Conservation (phyloP, 2,113 vertebrate genomes). For the Sardina pilchardus region DNA sequence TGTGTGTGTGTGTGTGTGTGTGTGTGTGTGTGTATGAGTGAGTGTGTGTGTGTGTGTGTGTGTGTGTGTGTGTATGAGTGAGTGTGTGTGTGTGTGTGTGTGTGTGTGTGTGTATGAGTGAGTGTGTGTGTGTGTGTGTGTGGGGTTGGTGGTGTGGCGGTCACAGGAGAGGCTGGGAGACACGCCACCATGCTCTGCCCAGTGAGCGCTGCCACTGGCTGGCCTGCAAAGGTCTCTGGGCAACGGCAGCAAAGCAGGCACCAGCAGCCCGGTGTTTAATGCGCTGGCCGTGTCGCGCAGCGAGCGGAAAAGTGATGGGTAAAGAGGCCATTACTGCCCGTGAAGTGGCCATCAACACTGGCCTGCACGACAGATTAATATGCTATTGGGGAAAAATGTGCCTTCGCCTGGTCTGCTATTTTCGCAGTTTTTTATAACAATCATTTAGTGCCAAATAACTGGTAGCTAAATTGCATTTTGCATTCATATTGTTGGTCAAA, state of each 20-base stretch:
- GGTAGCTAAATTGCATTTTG: slow-evolving; percentile 9
- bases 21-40: too few species aligned
- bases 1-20: background rate
- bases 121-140: background rate
- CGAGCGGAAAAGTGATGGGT: background rate
- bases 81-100: background rate
- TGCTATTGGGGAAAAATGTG: background rate
- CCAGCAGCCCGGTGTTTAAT: background rate
- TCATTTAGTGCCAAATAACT: background rate
- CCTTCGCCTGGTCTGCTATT: background rate
- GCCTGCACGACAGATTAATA: background rate
- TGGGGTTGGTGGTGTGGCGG: background rate
- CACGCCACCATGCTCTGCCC: background rate
- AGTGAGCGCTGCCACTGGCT: background rate
- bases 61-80: background rate
- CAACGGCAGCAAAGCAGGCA: background rate
- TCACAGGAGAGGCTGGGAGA: background rate
- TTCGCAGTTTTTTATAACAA: background rate
- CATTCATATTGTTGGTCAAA: background rate
- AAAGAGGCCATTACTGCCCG: background rate
- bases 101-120: background rate
- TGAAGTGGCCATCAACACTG: background rate
- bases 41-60: background rate
- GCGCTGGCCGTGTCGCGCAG: background rate
- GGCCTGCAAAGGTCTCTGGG: background rate